Base-by-base conservation (phyloP, 2,797 vertebrate species). In the Nothura maculosa region DNA sequence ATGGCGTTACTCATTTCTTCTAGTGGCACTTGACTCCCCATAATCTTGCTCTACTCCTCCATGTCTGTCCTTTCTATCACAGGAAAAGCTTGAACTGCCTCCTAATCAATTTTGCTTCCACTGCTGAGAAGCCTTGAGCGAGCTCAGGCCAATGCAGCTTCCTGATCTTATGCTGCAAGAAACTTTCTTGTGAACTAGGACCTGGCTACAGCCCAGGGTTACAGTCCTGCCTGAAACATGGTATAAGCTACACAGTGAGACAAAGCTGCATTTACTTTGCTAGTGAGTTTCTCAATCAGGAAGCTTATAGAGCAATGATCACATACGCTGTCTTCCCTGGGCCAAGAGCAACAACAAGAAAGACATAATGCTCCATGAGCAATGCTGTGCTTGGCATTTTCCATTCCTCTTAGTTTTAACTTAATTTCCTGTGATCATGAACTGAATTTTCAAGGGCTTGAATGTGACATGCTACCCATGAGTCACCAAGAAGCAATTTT, bases 281-380 rank as follows among this genome's bases (percentile, higher is more conserved):
- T 89, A 83, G 87, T 54, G 28, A 70, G 67, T 79, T 95, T 93
- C 82, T 83, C 77, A 89, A 12, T 79, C 63, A 36, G 70, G 92
- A 81, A 84, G 16, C 12, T 78, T 81, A 54, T 2, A 81, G 52
- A 92, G 67, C 47, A 69, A 63, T 3, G 11, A 79, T 92, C 63
- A 57, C 34, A 85, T 18, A 69, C 16, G 42, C 5, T 6, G 28
- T 12, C 8, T 0, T 50, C 43, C 70, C 24, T 3, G 11, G 77
- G 80, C 92, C 89, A 96, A 87, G 52, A 93, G 87, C 15, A 93
- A 90, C 52, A 84, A 6, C 1, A 2, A 32, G 18, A 62, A 86
- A 81, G 76, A 93, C 0, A 0, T 19, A 85, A 69, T 38, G 66
- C 38, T 62, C 66, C 50, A 43, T 19, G 17, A 93, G 87, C 47